Evolutionary conservation across 1,140 invertebrate genomes (phyloP).

Genomic region (Pseudachorutes palmiensis): DNA sequence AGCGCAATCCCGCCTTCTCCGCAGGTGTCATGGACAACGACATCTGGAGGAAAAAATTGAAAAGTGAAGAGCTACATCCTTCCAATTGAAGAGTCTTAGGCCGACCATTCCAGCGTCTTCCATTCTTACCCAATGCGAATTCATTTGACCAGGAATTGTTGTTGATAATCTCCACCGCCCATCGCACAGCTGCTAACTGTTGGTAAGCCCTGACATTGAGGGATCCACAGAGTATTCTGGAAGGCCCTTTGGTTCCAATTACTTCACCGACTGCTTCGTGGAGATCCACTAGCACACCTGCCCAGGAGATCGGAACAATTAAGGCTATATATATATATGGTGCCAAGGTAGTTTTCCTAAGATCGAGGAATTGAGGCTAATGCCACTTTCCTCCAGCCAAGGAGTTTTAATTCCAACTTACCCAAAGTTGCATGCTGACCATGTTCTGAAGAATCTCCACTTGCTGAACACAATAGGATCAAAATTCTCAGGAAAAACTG

Average conservation of each 20-base stretch:
- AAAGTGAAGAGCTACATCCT: slow-evolving; percentile 20
- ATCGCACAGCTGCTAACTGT: slow-evolving; percentile 33
- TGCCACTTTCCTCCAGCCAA: background rate
- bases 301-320: slow-evolving; percentile 4
- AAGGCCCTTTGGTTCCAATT: slow-evolving; percentile 21
- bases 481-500: background rate
- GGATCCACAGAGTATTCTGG: slow-evolving; percentile 25
- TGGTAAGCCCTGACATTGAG: slow-evolving; percentile 36
- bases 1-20: slow-evolving; percentile 32
- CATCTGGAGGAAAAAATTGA: slow-evolving; percentile 23
- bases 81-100: background rate
- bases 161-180: slow-evolving; percentile 36
- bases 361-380: background rate
- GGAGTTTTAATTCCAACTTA: background rate
- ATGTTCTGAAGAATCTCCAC: background rate
- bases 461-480: background rate
- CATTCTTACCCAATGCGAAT: slow-evolving; percentile 31
- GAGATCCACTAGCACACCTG: slow-evolving; percentile 36
- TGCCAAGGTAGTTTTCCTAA: no score
- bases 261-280: slow-evolving; percentile 23
- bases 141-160: slow-evolving; percentile 36
- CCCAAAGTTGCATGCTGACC: slow-evolving; percentile 7
- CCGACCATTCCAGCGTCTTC: background rate
- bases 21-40: slow-evolving; percentile 37
- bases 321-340: background rate